Evolutionary conservation across 2,797 vertebrate genomes (phyloP), one percentile per base, ranked within the genome.

Genomic region (Melanogrammus aeglefinus): DNA sequence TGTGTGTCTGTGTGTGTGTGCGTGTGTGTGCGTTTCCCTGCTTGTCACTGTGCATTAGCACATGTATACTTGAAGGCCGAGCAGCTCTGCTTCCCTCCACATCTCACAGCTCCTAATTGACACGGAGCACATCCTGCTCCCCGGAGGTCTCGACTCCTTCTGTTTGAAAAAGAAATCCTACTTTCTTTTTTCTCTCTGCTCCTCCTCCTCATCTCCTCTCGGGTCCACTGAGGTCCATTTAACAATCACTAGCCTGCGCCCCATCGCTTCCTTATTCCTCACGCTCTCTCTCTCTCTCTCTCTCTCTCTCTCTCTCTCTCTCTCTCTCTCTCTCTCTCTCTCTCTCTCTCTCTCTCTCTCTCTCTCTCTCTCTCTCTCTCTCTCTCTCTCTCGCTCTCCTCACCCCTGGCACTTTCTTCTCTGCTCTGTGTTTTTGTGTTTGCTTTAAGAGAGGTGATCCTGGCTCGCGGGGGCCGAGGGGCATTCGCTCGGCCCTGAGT

Each of bases 181-280:
- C 12, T 44, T 36, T 73, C 73, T 41, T 76, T 33, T 33, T 33
- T 33, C 74, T 85, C 73, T 82, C 80, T 84, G 73, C 80, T 70
- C 44, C 73, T 73, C 57, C 27, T 18, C 47, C 47, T 16, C 47
- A 44, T 12, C 41, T 14, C 47, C 3, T 51, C 14, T 18, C 4
- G 5, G 47, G 88, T 88, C 92, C 92, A 91, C 84, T 21, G 82
- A 91, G 91, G 93, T 92, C 90, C 91, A 91, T 87, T 92, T 86
- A 72, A 31, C 70, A 72, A 14, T 72, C 27, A 29, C 70, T 14
- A 29, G 70, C 29, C 16, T 72, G 27, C 70, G 10, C 70, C 66
- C 35, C 16, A 73, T 35, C 31, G 18, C 33, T 21, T 35, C 72
- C 18, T 21, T 73, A 21, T 73, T 44, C 38, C 41, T 63, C 87